Evolutionary conservation across 2,888 invertebrate species (phyloP).

Genomic region (Miltochrista miniata): DNA sequence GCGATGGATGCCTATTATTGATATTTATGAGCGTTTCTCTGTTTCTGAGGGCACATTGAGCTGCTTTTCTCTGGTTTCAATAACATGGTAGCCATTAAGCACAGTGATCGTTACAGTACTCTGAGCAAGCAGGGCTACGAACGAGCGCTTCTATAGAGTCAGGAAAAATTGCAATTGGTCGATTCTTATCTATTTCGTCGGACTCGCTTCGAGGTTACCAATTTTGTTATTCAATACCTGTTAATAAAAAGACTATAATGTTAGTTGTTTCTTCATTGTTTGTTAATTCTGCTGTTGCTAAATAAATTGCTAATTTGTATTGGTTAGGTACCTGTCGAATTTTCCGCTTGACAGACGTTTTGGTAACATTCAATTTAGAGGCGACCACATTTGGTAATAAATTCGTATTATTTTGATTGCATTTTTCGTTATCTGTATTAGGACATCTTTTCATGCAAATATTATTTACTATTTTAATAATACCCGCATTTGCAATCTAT

Average conservation of each 20-base stretch:
- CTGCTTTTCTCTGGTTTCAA: no score
- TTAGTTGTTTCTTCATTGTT: slow-evolving; percentile 10
- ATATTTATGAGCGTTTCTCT: no score
- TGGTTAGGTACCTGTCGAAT: slow-evolving; percentile 4
- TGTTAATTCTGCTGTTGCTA: slow-evolving; percentile 7
- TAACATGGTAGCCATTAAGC: no score
- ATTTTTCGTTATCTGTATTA: not conserved
- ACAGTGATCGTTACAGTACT: no score
- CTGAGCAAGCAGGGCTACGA: no score
- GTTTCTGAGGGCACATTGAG: no score
- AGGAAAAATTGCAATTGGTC: not conserved
- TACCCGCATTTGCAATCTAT: no score
- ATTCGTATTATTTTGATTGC: not conserved
- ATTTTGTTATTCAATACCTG: not conserved
- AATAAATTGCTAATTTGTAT: slow-evolving; percentile 9
- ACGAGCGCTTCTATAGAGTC: not conserved
- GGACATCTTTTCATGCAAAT: not conserved
- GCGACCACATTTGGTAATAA: not conserved
- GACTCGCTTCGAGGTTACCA: not conserved
- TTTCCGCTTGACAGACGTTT: slow-evolving; percentile 15
- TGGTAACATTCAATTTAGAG: slow-evolving; percentile 1
- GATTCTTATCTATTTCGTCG: not conserved
- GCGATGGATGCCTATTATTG: no score
- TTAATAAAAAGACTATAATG: not conserved
- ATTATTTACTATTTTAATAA: not conserved